Conservation (phyloP, 2,113 vertebrate genomes). For the Notiomystis cincta region DNA sequence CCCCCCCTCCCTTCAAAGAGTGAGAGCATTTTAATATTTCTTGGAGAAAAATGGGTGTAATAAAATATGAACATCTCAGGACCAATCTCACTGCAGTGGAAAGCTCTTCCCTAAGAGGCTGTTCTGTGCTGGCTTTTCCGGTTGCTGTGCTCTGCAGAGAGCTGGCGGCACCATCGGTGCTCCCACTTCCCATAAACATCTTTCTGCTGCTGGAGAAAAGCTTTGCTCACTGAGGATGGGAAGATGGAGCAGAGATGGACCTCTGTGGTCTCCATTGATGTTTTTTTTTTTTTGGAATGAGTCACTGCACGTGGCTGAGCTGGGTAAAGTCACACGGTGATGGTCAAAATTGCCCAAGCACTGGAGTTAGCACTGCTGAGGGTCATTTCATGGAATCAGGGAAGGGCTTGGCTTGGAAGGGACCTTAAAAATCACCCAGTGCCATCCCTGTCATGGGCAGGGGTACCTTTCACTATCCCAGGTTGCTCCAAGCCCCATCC, state of each 20-base stretch:
- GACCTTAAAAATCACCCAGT: fast-evolving
- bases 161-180: fast-evolving
- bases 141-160: background rate
- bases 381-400: background rate
- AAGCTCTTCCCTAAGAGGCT: background rate
- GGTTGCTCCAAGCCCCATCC: background rate
- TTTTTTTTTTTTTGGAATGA: background rate
- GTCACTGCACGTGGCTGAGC: background rate
- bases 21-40: conserved; percentile 47
- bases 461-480: background rate
- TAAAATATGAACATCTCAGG: conserved; percentile 18
- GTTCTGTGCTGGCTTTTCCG: background rate
- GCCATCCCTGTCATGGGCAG: background rate
- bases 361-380: background rate
- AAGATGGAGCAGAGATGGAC: background rate
- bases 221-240: background rate
- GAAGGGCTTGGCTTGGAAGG: background rate
- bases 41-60: conserved; percentile 53
- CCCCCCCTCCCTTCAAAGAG: background rate
- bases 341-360: background rate
- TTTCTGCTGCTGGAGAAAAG: background rate
- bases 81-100: background rate
- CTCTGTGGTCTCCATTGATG: background rate
- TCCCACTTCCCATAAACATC: background rate
- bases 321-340: background rate